Conservation (phyloP, 2,113 vertebrate species). For the Tapirus terrestris region DNA sequence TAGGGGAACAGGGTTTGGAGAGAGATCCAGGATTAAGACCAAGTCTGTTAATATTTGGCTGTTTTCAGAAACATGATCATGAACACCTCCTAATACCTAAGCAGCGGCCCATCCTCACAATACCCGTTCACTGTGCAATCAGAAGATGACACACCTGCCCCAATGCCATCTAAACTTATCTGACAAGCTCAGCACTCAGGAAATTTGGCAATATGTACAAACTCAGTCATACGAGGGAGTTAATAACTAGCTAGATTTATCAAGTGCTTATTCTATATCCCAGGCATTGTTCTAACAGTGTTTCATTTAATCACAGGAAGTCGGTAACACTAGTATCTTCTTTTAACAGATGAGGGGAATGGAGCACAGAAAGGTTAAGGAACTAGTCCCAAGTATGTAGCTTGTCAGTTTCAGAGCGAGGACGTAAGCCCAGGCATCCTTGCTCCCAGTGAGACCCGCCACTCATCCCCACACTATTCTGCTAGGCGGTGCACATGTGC, state of each 20-base stretch:
- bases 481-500: fast-evolving
- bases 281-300: not conserved
- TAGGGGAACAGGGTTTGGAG: not conserved
- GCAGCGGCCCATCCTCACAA: not conserved
- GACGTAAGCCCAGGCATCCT: not conserved
- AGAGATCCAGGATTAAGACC: not conserved
- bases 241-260: not conserved
- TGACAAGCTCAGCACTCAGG: not conserved
- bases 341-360: not conserved
- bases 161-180: not conserved
- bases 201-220: not conserved
- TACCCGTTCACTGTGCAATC: not conserved
- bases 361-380: not conserved
- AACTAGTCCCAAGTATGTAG: not conserved
- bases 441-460: not conserved
- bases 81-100: not conserved
- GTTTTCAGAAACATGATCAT: not conserved
- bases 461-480: not conserved
- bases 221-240: not conserved
- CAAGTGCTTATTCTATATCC: not conserved
- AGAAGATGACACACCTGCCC: not conserved
- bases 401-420: not conserved
- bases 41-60: not conserved
- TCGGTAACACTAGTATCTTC: not conserved
- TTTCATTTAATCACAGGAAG: not conserved